A percentile compares a stretch with the other conserved stretches of the same genome.
Conservation (phyloP, 2,797 vertebrate genomes). For the Poeciliopsis turneri region DNA sequence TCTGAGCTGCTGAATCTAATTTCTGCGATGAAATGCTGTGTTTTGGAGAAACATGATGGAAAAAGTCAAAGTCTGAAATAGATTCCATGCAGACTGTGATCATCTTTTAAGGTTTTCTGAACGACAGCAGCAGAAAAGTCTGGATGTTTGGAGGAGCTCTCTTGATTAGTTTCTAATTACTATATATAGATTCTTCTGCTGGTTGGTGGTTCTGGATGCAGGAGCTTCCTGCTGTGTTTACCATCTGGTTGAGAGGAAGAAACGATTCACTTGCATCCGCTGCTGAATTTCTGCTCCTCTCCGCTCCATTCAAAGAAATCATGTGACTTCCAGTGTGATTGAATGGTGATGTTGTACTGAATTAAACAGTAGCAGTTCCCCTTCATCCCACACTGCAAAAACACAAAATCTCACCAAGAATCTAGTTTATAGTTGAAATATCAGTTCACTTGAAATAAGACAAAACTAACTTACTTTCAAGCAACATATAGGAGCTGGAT, state of each 20-base stretch:
- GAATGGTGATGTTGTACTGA: not conserved
- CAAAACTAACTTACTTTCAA: too few species aligned
- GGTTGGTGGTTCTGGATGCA: not conserved
- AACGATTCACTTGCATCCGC: not conserved
- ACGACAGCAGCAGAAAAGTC: not conserved
- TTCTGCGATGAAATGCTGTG: not conserved
- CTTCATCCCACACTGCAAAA: too few species aligned
- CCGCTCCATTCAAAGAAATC: not conserved
- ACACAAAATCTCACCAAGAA: too few species aligned
- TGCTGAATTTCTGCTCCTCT: not conserved
- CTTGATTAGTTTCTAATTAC: not conserved
- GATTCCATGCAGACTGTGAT: not conserved
- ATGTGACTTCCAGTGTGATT: not conserved
- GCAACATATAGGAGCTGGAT: too few species aligned
- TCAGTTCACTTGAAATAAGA: too few species aligned
- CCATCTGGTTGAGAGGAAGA: not conserved
- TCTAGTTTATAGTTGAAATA: too few species aligned
- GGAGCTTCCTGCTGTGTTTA: not conserved
- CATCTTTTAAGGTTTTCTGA: not conserved
- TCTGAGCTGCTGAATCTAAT: constrained; percentile 57
- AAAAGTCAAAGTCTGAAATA: not conserved
- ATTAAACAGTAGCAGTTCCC: not conserved
- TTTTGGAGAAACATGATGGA: not conserved
- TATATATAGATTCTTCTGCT: not conserved
- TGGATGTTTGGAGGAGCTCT: not conserved